phyloP scores from a whole-genome alignment of 2,113 vertebrate species.

The Dasypus novemcinctus region DNA sequence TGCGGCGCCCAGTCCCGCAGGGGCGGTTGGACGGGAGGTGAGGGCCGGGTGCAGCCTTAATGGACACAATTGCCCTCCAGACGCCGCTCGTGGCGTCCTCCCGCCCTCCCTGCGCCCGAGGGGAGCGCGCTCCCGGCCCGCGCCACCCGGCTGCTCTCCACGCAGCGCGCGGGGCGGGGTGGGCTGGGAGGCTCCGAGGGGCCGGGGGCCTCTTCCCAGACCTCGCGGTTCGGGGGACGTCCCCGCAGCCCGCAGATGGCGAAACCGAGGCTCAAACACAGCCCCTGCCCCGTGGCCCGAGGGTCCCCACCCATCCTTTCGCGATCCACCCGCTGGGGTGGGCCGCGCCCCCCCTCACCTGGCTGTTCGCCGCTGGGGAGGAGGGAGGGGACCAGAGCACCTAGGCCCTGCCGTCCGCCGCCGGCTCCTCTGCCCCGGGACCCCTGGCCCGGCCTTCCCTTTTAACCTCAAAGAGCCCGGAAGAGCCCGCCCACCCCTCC shows the following conservation, averaged over 20 bases:
- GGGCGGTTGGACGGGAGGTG: not conserved
- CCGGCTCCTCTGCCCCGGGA: conserved; percentile 36
- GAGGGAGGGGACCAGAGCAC: not conserved
- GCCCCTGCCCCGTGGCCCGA: not conserved
- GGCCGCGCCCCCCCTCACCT: conserved; percentile 49
- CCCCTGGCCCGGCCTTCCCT: conserved; percentile 60
- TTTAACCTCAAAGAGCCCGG: conserved; percentile 70
- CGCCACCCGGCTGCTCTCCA: not conserved
- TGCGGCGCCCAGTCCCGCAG: not conserved
- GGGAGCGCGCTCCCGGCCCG: not conserved
- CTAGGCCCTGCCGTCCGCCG: not conserved
- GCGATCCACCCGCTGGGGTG: not conserved
- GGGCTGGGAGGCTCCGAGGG: not conserved
- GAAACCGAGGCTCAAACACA: not conserved
- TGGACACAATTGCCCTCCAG: not conserved
- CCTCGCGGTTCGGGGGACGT: not conserved
- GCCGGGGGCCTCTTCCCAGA: not conserved
- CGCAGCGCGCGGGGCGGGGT: not conserved
- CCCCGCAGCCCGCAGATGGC: not conserved
- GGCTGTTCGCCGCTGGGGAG: not conserved
- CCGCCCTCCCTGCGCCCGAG: not conserved
- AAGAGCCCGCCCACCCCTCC: conserved; percentile 52
- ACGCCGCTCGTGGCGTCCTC: not conserved
- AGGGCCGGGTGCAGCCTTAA: not conserved
- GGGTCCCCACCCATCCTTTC: conserved; percentile 5